Base-by-base conservation (phyloP, 2,113 vertebrate species). In the Aix galericulata region DNA sequence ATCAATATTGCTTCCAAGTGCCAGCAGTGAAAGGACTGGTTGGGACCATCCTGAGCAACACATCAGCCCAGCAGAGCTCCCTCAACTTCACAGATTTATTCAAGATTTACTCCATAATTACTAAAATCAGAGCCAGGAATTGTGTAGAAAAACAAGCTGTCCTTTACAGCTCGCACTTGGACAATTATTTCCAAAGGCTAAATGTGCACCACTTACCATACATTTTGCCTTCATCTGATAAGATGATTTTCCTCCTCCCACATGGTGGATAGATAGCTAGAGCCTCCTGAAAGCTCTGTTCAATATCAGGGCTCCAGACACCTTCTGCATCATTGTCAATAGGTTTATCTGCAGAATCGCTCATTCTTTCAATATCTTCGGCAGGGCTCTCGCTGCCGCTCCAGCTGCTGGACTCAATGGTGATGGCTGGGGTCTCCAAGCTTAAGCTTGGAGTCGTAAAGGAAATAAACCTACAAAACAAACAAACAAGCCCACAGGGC, bases 161-260 rank as follows among this genome's bases (percentile, higher is more conserved):
- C 69, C 72, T 82, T 42, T 40, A 42, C 34, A 34, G 38, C 53
- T 42, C 72, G 71, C 40, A 34, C 1, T 4, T 10, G 87, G 17
- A 78, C 71, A 52, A 77, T 90, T 87, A 56, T 83, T 96, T 96
- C 83, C 90, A 80, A 88, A 80, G 76, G 72, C 80, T 52, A 68
- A 79, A 95, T 26, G 77, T 58, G 69, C 67, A 84, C 93, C 90
- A 99, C 99, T 99, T 98, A 99, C 99, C 99, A 98, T 99, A 99
- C 99, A 99, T 99, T 98, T 99, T 99, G 97, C 99, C 99, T 98
- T 99, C 99, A 75, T 99, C 99, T 46, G 99, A 99, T 90, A 99
- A 98, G 97, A 99, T 99, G 98, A 99, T 99, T 98, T 99, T 99
- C 97, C 99, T 98, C 96, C 99, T 98, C 81, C 99, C 99, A 96